Conservation (phyloP, 2,797 vertebrate species). For the Sebastes vulpes region DNA sequence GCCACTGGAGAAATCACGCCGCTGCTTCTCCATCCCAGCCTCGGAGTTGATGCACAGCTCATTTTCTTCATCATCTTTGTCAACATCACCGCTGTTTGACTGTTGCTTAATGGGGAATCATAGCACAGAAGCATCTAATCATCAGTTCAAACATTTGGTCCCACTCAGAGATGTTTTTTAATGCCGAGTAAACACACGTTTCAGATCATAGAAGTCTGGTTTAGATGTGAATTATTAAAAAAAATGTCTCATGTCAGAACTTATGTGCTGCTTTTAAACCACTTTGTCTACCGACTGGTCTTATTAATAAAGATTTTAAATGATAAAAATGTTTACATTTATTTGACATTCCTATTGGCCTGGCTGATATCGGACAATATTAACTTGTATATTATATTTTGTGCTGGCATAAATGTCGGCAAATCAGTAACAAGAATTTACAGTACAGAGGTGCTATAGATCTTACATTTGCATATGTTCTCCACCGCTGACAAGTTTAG, state of each 20-base stretch:
- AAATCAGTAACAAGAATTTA: not conserved
- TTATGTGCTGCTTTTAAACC: not conserved
- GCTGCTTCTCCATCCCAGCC: not conserved
- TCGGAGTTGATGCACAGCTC: not conserved
- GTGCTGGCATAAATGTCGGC: not conserved
- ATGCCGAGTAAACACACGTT: not conserved
- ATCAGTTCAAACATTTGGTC: not conserved
- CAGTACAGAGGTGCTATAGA: not conserved
- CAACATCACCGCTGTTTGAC: not conserved
- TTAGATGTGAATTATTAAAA: not conserved
- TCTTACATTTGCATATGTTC: too few relatives aligned
- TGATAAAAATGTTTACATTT: too few relatives aligned
- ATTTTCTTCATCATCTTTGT: not conserved
- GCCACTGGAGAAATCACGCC: constrained; percentile 27
- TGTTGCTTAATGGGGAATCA: constrained; percentile 2
- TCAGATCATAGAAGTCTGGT: not conserved
- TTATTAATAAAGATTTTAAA: too few relatives aligned
- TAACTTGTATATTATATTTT: not conserved
- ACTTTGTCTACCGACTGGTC: not conserved
- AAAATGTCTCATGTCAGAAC: not conserved
- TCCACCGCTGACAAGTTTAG: too few relatives aligned
- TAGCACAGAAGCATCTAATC: not conserved
- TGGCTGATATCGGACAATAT: not conserved
- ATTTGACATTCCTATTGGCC: not conserved
- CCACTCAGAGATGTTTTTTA: not conserved